phyloP scores from a whole-genome alignment of 2,888 invertebrate species.

The Clunio marinus region DNA sequence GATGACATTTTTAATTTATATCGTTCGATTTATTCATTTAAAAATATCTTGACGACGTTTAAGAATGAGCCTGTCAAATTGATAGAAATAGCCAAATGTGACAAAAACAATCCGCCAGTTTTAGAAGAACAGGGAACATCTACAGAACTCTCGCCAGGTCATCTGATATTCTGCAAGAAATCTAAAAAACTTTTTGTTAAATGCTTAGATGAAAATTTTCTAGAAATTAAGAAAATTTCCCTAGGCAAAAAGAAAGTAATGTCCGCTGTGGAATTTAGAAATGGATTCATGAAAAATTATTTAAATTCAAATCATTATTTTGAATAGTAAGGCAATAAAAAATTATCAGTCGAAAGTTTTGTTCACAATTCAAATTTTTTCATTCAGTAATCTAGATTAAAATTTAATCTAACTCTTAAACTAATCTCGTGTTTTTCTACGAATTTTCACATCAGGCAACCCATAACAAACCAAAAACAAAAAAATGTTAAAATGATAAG shows the following conservation, averaged over 20 bases:
- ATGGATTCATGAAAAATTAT: conserved; percentile 79
- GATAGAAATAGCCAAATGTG: conserved; percentile 52
- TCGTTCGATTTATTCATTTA: conserved; percentile 64
- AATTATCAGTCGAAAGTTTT: no score
- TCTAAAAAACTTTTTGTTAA: conserved; percentile 59
- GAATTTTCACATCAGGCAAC: no score
- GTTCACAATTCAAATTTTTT: no score
- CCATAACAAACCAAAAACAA: no score
- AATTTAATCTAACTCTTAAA: no score
- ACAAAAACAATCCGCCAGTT: conserved; percentile 39
- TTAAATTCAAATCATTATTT: no score
- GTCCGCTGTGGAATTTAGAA: conserved; percentile 75
- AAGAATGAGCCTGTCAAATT: conserved; percentile 60
- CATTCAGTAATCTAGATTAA: no score
- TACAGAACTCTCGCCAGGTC: conserved; percentile 53
- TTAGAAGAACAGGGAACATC: conserved; percentile 42
- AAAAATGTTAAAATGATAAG: conserved; percentile 26
- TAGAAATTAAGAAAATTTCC: conserved; percentile 62
- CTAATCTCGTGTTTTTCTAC: no score
- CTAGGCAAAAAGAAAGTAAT: conserved; percentile 68
- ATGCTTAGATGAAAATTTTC: conserved; percentile 62
- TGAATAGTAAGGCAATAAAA: no score
- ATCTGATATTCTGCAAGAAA: conserved; percentile 57
- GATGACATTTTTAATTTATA: conserved; percentile 64
- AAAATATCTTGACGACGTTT: conserved; percentile 61